A percentile compares a stretch with the other conserved stretches of the same genome.
Conservation (phyloP, 2,888 invertebrate genomes). For the Protophormia terraenovae region DNA sequence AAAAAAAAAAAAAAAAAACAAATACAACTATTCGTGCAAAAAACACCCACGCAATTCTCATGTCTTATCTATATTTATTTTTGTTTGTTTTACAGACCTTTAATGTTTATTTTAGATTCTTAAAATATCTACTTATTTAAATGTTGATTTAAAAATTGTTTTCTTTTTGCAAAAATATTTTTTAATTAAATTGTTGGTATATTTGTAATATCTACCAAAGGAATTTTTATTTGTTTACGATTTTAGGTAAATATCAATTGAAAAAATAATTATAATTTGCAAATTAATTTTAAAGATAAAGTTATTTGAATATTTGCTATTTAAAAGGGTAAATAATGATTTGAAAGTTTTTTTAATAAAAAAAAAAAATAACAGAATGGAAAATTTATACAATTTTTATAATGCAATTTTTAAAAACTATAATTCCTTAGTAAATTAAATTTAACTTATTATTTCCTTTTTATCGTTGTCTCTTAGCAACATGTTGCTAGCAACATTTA, state of each 20-base stretch:
- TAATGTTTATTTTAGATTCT: slow-evolving; percentile 39
- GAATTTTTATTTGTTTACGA: background rate
- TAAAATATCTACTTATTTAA: slow-evolving; percentile 14
- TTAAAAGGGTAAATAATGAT: background rate
- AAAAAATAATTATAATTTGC: slow-evolving; percentile 2
- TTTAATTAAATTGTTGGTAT: slow-evolving; percentile 10
- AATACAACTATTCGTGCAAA: no score
- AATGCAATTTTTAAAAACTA: no score
- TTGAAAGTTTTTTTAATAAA: background rate
- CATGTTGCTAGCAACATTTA: background rate
- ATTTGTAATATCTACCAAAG: background rate
- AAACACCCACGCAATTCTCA: slow-evolving; percentile 16
- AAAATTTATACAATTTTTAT: background rate
- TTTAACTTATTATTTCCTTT: no score
- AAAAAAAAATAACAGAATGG: background rate
- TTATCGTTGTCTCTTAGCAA: no score
- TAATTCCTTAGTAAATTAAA: no score
- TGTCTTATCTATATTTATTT: slow-evolving; percentile 19
- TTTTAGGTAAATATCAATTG: slow-evolving; percentile 17
- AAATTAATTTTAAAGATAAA: slow-evolving; percentile 18
- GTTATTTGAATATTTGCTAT: background rate
- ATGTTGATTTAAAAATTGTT: slow-evolving; percentile 14
- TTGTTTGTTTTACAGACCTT: background rate
- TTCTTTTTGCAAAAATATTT: slow-evolving; percentile 7
- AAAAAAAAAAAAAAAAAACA: background rate